Conservation (phyloP, 2,113 vertebrate species). For the Lathamus discolor region DNA sequence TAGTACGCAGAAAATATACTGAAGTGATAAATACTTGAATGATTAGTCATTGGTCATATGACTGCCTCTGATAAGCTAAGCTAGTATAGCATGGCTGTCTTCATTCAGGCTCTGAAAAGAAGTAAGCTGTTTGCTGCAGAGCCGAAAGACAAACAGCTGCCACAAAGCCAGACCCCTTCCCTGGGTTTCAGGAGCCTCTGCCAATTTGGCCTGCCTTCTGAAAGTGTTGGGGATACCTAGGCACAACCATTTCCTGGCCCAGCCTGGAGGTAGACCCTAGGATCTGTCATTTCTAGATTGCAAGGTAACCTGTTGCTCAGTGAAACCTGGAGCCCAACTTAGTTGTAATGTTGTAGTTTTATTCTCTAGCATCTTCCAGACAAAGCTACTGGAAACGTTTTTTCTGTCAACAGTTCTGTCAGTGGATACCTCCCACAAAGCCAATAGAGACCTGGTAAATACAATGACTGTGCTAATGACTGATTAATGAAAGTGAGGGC, state of each 20-base stretch:
- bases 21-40: conserved; percentile 28
- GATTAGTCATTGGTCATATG: conserved; percentile 21
- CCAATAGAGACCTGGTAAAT: neutral
- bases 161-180: neutral
- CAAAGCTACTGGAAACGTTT: neutral
- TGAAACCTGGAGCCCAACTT: neutral
- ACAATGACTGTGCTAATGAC: neutral
- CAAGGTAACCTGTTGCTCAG: accelerated
- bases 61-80: neutral
- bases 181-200: neutral
- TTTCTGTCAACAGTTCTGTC: neutral
- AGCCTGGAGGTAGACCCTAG: neutral
- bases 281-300: neutral
- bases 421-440: conserved; percentile 1
- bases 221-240: neutral
- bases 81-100: neutral
- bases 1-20: neutral
- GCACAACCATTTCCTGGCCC: neutral
- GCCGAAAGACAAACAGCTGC: neutral
- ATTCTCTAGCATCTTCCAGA: neutral
- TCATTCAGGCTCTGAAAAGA: conserved; percentile 1
- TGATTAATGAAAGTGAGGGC: neutral
- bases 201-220: neutral
- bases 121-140: neutral
- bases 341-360: neutral